Conservation (phyloP, 2,888 invertebrate species). For the Athalia rosae region DNA sequence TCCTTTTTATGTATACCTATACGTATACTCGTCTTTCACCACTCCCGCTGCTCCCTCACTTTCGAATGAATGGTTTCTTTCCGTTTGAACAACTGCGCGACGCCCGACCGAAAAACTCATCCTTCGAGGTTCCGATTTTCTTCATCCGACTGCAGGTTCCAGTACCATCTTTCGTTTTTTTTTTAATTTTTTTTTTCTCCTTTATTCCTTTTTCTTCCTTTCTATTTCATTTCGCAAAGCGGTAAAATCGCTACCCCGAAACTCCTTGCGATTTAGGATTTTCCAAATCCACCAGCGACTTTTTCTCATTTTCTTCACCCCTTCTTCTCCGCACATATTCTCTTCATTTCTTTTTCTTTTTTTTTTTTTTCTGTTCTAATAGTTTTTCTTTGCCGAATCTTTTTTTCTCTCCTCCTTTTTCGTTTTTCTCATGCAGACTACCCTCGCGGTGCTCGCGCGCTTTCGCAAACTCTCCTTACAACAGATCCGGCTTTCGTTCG, state of each 20-base stretch:
- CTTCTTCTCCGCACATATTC: background rate
- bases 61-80: constrained; percentile 41
- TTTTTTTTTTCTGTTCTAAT: constrained; percentile 11
- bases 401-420: background rate
- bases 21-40: background rate
- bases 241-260: constrained; percentile 5
- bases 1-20: background rate
- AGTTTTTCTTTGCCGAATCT: background rate
- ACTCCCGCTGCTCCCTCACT: constrained; percentile 6
- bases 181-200: too few species aligned
- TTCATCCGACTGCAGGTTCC: background rate
- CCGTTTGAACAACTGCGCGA: constrained; percentile 42
- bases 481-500: too few species aligned
- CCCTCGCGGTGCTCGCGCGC: too few species aligned
- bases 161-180: background rate
- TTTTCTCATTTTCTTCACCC: background rate
- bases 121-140: background rate
- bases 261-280: constrained; percentile 26
- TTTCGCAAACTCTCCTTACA: too few species aligned
- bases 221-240: too few species aligned
- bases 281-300: constrained; percentile 9
- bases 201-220: too few species aligned
- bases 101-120: constrained; percentile 12
- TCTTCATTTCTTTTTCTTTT: background rate
- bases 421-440: background rate